A percentile compares a stretch with the other conserved stretches of the same genome.
phyloP scores from a whole-genome alignment of 1,140 invertebrate species.

The Stenopsyche tienmushanensis region DNA sequence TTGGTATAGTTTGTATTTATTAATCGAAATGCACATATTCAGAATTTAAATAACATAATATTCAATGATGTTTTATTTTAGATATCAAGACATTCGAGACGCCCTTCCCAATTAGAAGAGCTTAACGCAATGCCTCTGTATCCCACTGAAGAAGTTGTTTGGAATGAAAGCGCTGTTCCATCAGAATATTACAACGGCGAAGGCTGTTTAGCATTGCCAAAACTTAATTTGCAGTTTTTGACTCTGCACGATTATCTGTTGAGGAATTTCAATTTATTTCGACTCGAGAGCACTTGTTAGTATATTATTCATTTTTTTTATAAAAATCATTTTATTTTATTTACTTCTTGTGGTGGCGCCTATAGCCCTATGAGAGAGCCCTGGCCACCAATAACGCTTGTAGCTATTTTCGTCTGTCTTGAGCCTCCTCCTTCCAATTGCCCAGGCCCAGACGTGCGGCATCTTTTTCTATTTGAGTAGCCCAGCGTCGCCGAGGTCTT shows the following conservation, averaged over 20 bases:
- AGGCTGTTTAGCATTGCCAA: constrained; percentile 92
- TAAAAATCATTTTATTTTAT: no score
- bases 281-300: constrained; percentile 96
- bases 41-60: neutral
- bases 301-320: constrained; percentile 42
- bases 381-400: no score
- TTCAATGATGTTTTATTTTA: constrained; percentile 44
- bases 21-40: neutral
- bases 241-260: constrained; percentile 98
- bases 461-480: no score
- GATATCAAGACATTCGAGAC: constrained; percentile 84
- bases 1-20: constrained; percentile 61
- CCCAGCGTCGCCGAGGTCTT: no score
- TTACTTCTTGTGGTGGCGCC: no score
- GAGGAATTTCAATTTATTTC: constrained; percentile 96
- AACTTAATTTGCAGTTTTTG: constrained; percentile 97
- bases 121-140: constrained; percentile 98
- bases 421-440: no score
- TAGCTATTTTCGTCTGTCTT: no score
- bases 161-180: constrained; percentile 99
- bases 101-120: constrained; percentile 89
- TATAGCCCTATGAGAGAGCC: no score
- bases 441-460: no score
- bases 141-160: constrained; percentile 97
- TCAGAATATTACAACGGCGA: constrained; percentile 96